Evolutionary conservation across 2,888 invertebrate genomes (phyloP).

Genomic region (Eupithecia subfuscata): DNA sequence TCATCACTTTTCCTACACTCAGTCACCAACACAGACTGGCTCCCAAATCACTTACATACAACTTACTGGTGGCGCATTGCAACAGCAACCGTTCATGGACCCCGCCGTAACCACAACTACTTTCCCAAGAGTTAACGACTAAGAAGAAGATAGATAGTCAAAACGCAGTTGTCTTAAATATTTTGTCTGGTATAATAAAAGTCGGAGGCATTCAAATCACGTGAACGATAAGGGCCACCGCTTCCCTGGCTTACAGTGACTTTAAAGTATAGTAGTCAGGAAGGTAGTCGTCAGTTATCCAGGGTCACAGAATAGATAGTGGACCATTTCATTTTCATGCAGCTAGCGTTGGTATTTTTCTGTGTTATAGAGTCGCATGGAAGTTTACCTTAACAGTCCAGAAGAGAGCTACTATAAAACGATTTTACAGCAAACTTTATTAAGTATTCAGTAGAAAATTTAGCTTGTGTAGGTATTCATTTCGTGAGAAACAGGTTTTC

Average conservation of each 20-base stretch:
- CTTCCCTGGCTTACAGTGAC: conserved; percentile 67
- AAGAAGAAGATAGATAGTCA: conserved; percentile 44
- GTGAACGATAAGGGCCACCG: conserved; percentile 72
- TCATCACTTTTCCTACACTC: background rate
- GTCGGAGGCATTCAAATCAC: conserved; percentile 69
- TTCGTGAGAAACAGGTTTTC: background rate
- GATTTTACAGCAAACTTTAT: background rate
- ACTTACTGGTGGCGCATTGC: background rate
- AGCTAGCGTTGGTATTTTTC: background rate
- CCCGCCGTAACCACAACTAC: background rate
- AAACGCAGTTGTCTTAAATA: conserved; percentile 69
- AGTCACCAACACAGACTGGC: background rate
- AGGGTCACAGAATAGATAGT: conserved; percentile 36
- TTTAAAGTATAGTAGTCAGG: conserved; percentile 73
- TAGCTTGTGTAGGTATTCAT: background rate
- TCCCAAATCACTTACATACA: background rate
- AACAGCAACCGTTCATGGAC: background rate
- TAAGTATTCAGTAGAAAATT: background rate
- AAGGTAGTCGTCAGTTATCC: conserved; percentile 68
- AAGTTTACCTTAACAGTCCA: background rate
- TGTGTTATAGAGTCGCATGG: background rate
- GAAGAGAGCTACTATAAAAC: background rate
- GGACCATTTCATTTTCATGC: conserved; percentile 4
- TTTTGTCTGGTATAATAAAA: conserved; percentile 74
- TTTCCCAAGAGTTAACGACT: background rate